Evolutionary conservation across 2,113 vertebrate species (phyloP).

Genomic region (Eclectus roratus): DNA sequence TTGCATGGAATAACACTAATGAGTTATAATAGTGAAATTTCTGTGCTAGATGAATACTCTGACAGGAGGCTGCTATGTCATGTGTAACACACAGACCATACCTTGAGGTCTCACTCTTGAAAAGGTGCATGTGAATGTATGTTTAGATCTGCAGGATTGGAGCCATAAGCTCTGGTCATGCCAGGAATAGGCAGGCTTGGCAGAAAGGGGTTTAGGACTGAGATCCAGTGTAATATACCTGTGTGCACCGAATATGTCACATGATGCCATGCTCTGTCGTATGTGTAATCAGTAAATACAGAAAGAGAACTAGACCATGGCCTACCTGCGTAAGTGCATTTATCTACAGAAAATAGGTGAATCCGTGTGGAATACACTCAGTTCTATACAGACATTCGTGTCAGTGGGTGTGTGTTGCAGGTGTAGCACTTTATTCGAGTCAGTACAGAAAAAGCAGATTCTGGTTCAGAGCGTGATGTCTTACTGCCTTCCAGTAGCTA

Average conservation of each 20-base stretch:
- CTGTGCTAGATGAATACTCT: neutral
- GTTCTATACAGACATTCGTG: rapidly evolving
- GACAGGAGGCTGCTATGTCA: neutral
- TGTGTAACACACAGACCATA: rapidly evolving
- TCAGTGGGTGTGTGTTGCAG: neutral
- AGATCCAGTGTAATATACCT: neutral
- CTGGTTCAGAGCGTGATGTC: neutral
- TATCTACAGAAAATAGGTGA: neutral
- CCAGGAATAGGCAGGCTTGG: neutral
- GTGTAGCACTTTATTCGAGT: neutral
- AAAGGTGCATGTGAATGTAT: neutral
- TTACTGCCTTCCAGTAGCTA: neutral
- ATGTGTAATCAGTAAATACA: rapidly evolving
- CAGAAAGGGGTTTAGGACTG: neutral
- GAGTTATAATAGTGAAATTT: neutral
- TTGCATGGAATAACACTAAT: neutral
- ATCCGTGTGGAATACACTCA: neutral
- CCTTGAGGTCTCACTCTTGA: neutral
- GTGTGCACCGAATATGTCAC: rapidly evolving
- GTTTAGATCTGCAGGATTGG: neutral
- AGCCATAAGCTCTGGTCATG: neutral
- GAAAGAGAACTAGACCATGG: neutral
- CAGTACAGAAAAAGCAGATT: neutral
- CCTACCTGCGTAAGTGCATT: rapidly evolving
- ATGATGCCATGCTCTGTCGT: rapidly evolving